These are phyloP conservation scores for Coenonympha arcania DNA, from an alignment of 2,888 invertebrate species.

Conservation along the genomic window DNA sequence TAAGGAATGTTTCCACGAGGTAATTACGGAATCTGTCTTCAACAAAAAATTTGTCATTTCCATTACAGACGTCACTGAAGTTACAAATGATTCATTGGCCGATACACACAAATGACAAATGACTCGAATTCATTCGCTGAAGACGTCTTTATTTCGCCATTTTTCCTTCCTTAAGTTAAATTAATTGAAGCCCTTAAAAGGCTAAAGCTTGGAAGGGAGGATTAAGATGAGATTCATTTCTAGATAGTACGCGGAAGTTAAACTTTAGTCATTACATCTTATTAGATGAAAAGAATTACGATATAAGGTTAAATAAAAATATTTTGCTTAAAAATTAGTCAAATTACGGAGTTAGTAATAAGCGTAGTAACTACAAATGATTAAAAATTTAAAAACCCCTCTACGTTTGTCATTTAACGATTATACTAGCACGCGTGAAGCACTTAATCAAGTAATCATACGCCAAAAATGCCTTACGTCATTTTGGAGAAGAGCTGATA, in stretches of 20 bases:
- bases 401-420: too few species aligned
- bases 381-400: too few species aligned
- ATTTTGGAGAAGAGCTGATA: too few species aligned
- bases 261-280: too few species aligned
- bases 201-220: not conserved
- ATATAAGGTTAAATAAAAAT: too few species aligned
- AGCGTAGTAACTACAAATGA: too few species aligned
- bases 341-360: too few species aligned
- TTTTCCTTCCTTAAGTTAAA: not conserved
- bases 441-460: too few species aligned
- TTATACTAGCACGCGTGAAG: too few species aligned
- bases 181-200: slow-evolving; percentile 1
- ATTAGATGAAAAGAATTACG: too few species aligned
- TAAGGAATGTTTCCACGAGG: not conserved
- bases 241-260: not conserved
- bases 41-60: slow-evolving; percentile 6
- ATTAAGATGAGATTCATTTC: not conserved
- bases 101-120: not conserved
- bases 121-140: not conserved
- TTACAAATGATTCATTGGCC: not conserved
- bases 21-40: not conserved
- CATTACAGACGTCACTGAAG: slow-evolving; percentile 4
- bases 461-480: too few species aligned
- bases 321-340: too few species aligned
- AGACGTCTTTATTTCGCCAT: not conserved